Evolutionary conservation across 2,888 invertebrate species (phyloP), one percentile per base, ranked within the genome.

Genomic region (Lycaena phlaeas): DNA sequence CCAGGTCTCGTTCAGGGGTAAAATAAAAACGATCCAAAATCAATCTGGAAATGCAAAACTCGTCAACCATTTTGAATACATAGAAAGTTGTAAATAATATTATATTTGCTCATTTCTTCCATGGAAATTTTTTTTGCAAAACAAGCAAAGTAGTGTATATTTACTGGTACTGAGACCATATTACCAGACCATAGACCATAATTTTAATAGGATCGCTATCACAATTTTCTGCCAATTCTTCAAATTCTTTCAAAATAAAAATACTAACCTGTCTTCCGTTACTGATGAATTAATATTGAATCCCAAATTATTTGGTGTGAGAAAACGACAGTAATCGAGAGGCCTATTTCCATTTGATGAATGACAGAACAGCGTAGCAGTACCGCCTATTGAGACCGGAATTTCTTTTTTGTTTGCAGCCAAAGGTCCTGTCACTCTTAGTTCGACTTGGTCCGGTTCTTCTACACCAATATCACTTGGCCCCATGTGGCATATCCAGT

Each of bases 401-500:
- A 79, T 47, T 31, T 67, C 56, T 36, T 51, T 54, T 4, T 61
- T 50, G 39, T 64, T 57, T 1, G 82, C 79, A 1, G 82, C 77
- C 4, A 85, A 40, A 1, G 79, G 66, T 3, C 86, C 85, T 0
- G 82, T 74, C 1, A 86, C 76, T 43, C 78, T 57, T 1, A 86
- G 73, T 7, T 54, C 41, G 1, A 85, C 52, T 11, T 46, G 34
- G 7, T 76, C 68, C 0, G 61, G 69, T 1, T 67, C 4, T 57
- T 86, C 87, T 1, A 77, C 28, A 1, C 79, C 79, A 3, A 68
- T 41, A 18, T 56, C 52, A 10, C 56, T 55, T 0, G 70, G 68
- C 0, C 85, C 86, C 78, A 86, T 84, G 43, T 85, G 81, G 42
- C 86, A 86, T 1, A 61, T 66, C 86, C 86, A 87, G 14, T 48